These are phyloP conservation scores for Eupithecia dodoneata DNA, from an alignment of 2,888 invertebrate genomes.

Conservation along the genomic window DNA sequence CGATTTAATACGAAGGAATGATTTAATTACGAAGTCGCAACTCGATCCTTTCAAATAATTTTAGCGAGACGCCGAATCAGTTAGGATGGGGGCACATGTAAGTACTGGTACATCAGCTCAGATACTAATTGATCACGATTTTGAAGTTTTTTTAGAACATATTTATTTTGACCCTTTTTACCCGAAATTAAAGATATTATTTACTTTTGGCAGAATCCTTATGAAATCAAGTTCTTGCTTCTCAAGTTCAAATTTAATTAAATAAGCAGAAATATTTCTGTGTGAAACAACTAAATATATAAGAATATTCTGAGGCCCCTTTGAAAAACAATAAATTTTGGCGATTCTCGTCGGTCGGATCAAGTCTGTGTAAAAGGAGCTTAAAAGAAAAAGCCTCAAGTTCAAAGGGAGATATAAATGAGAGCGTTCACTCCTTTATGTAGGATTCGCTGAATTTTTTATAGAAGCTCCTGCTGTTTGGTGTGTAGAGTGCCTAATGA, in stretches of 20 bases:
- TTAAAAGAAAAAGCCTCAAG: conserved; percentile 66
- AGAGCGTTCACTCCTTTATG: conserved; percentile 59
- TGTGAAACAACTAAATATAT: not conserved
- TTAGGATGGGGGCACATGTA: conserved; percentile 29
- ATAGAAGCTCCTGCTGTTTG: conserved; percentile 62
- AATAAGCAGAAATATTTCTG: not conserved
- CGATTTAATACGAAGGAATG: conserved; percentile 73
- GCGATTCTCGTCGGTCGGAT: conserved; percentile 11
- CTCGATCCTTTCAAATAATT: conserved; percentile 57
- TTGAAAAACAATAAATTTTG: conserved; percentile 19
- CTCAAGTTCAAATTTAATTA: not conserved
- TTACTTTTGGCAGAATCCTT: not conserved
- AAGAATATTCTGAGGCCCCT: not conserved
- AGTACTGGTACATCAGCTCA: not conserved
- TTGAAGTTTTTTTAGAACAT: not conserved
- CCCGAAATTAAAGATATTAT: not conserved
- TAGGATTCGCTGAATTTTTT: conserved; percentile 67
- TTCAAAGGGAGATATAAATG: conserved; percentile 69
- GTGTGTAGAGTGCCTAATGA: conserved; percentile 70
- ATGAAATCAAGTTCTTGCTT: not conserved
- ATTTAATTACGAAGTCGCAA: conserved; percentile 75
- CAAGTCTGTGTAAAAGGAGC: conserved; percentile 47
- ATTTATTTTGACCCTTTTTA: not conserved
- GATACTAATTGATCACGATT: not conserved
- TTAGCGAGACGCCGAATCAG: conserved; percentile 24